A percentile compares a stretch with the other conserved stretches of the same genome.
Conservation (phyloP, 1,140 invertebrate species). For the Eupeodes corollae region DNA sequence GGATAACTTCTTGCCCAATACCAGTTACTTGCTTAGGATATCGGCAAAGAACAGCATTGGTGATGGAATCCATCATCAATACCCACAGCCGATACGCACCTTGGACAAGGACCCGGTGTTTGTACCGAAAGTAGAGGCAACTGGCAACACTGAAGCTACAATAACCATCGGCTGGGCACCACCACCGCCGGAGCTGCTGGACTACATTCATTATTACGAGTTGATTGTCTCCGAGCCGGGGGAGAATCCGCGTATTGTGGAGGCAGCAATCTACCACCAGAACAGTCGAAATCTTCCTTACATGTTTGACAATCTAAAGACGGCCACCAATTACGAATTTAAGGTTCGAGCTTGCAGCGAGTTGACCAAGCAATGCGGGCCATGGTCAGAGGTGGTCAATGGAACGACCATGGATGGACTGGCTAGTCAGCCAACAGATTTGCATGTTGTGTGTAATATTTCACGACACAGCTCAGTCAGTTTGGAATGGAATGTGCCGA, state of each 20-base stretch:
- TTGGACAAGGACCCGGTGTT: slow-evolving; percentile 61
- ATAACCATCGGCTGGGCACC: slow-evolving; percentile 66
- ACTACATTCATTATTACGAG: slow-evolving; percentile 65
- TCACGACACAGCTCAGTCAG: slow-evolving; percentile 50
- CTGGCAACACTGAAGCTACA: slow-evolving; percentile 62
- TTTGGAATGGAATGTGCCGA: slow-evolving; percentile 58
- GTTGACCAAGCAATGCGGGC: slow-evolving; percentile 59
- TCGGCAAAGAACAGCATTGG: slow-evolving; percentile 44
- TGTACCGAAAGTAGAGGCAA: slow-evolving; percentile 61
- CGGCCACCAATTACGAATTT: slow-evolving; percentile 66
- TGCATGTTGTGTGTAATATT: slow-evolving; percentile 53
- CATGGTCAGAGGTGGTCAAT: slow-evolving; percentile 60
- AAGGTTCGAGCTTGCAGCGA: slow-evolving; percentile 64
- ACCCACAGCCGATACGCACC: slow-evolving; percentile 46
- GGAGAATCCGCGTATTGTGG: slow-evolving; percentile 40
- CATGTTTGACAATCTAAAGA: slow-evolving; percentile 63
- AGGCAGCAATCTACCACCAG: slow-evolving; percentile 50
- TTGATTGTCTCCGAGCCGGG: slow-evolving; percentile 51
- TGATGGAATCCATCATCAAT: slow-evolving; percentile 36
- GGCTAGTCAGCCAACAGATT: slow-evolving; percentile 44
- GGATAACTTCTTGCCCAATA: slow-evolving; percentile 47
- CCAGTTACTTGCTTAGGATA: slow-evolving; percentile 48
- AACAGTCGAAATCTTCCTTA: slow-evolving; percentile 53
- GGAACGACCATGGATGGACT: slow-evolving; percentile 68
- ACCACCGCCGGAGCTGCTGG: slow-evolving; percentile 50